A percentile compares a stretch with the other conserved stretches of the same genome.
These are phyloP conservation scores for Tenodera sinensis DNA, from an alignment of 2,888 invertebrate genomes.

Conservation along the genomic window DNA sequence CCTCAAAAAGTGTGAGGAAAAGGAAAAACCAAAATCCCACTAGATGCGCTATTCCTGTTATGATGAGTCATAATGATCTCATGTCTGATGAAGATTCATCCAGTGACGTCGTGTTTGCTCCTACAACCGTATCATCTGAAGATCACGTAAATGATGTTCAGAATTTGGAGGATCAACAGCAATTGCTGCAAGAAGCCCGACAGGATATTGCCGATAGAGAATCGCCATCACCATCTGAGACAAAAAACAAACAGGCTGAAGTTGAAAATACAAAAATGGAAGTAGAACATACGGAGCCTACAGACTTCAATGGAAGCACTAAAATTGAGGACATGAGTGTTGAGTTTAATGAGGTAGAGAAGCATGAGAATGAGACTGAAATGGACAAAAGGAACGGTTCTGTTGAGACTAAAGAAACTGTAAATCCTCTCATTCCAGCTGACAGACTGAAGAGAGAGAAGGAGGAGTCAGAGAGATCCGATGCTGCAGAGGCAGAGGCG, in stretches of 20 bases:
- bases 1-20: constrained; percentile 67
- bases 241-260: background rate
- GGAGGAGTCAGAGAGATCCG: constrained; percentile 27
- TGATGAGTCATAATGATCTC: constrained; percentile 47
- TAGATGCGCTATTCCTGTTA: constrained; percentile 62
- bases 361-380: constrained; percentile 32
- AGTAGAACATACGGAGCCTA: constrained; percentile 21
- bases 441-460: constrained; percentile 19
- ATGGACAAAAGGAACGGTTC: constrained; percentile 18
- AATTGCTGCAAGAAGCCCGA: constrained; percentile 15
- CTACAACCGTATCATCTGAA: constrained; percentile 37
- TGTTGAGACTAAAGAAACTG: constrained; percentile 4
- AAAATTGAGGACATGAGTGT: background rate
- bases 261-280: constrained; percentile 22
- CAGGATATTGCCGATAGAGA: constrained; percentile 9
- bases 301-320: background rate
- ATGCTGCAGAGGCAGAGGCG: constrained; percentile 10
- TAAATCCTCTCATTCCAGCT: constrained; percentile 15
- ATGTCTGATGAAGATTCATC: constrained; percentile 61
- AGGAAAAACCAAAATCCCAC: constrained; percentile 87
- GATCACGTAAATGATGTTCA: constrained; percentile 41
- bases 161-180: constrained; percentile 36
- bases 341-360: constrained; percentile 24
- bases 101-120: constrained; percentile 51
- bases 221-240: constrained; percentile 15